phyloP scores from a whole-genome alignment of 2,113 vertebrate species.

The Odocoileus hemionus region DNA sequence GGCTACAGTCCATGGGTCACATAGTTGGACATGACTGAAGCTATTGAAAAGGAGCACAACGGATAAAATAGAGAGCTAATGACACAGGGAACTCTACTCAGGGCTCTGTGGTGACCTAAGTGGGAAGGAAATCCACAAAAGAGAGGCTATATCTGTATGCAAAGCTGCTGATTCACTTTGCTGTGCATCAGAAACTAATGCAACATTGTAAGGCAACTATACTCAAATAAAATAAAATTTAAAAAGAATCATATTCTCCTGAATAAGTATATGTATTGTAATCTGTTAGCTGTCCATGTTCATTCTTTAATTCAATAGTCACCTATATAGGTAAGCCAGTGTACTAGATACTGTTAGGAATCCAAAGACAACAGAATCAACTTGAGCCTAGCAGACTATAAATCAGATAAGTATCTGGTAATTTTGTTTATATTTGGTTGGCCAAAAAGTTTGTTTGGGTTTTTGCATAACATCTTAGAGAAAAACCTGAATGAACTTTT shows the following conservation, averaged over 20 bases:
- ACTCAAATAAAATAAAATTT: neutral
- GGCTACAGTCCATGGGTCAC: neutral
- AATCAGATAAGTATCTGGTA: neutral
- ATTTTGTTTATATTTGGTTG: neutral
- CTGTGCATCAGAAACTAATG: neutral
- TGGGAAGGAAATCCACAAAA: neutral
- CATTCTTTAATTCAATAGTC: neutral
- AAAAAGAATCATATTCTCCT: neutral
- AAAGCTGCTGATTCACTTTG: neutral
- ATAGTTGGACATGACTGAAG: neutral
- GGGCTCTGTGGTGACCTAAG: neutral
- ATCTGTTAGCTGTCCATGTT: neutral
- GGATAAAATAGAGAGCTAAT: neutral
- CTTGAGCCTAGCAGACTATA: neutral
- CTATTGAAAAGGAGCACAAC: neutral
- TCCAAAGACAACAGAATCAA: neutral
- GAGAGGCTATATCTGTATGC: neutral
- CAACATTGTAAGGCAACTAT: neutral
- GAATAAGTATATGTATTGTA: neutral
- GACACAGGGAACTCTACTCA: neutral
- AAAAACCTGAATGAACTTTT: neutral
- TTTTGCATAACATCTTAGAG: neutral
- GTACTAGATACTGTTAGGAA: neutral
- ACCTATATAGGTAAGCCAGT: neutral
- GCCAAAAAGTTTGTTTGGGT: neutral